Evolutionary conservation across 2,797 vertebrate species (phyloP).

Genomic region (Loriculus beryllinus): DNA sequence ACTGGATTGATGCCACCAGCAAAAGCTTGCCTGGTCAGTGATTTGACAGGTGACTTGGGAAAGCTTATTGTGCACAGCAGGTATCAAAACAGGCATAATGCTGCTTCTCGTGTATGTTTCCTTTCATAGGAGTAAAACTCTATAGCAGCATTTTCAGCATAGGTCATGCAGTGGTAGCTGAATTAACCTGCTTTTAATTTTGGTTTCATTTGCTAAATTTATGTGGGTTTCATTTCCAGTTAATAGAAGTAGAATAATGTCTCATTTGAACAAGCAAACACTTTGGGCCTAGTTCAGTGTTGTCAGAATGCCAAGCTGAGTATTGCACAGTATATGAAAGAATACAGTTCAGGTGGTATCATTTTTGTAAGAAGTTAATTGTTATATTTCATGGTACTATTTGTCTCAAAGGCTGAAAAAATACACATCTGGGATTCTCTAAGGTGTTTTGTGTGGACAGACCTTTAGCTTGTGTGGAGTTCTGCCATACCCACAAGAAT

Average conservation of each 20-base stretch:
- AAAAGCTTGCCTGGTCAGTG: neutral
- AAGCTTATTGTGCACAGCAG: neutral
- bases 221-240: neutral
- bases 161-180: neutral
- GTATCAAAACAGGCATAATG: neutral
- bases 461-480: neutral
- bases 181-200: neutral
- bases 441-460: neutral
- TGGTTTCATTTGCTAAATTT: neutral
- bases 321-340: neutral
- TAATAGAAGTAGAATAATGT: neutral
- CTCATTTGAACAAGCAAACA: neutral
- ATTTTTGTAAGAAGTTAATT: neutral
- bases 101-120: neutral
- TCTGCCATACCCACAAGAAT: neutral
- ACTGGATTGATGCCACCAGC: neutral
- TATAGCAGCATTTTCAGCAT: neutral
- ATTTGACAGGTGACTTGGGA: neutral
- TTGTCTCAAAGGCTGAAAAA: neutral
- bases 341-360: neutral
- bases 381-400: neutral
- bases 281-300: neutral
- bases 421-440: neutral
- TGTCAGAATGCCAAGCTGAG: neutral
- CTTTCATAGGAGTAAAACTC: neutral